phyloP scores from a whole-genome alignment of 64 coral and sea anemone genomes.

The Trachythela sp. region DNA sequence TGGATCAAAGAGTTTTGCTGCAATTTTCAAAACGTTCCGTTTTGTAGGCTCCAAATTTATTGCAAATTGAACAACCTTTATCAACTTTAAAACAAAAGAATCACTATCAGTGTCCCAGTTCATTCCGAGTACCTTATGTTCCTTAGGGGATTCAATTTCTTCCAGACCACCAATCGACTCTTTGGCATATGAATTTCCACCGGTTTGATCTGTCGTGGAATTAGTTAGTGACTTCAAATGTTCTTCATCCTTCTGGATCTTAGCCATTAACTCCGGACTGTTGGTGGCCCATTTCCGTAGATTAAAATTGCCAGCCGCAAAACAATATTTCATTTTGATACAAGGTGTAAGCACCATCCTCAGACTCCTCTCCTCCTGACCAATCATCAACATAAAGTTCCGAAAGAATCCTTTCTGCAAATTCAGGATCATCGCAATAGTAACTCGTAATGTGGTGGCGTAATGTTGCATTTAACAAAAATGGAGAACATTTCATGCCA shows the following conservation, averaged over 20 bases:
- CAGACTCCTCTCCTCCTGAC: constrained; percentile 26
- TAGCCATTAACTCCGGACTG: no score
- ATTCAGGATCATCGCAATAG: neutral
- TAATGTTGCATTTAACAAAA: no score
- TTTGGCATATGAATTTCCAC: constrained; percentile 50
- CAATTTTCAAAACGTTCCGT: constrained; percentile 32
- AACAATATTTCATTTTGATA: no score
- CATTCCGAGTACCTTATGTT: constrained; percentile 45
- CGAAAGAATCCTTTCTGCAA: constrained; percentile 1
- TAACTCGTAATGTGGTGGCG: constrained; percentile 18
- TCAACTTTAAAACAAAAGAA: constrained; percentile 21
- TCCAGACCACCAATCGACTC: constrained; percentile 49
- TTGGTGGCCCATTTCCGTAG: no score
- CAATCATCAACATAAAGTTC: constrained; percentile 51
- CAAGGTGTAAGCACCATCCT: neutral
- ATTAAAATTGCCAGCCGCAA: no score
- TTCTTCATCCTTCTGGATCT: no score
- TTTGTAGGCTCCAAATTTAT: constrained; percentile 27
- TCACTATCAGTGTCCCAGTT: constrained; percentile 42
- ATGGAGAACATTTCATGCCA: constrained; percentile 46
- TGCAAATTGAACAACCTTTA: constrained; percentile 25
- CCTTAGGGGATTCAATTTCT: constrained; percentile 44
- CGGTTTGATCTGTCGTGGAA: no score
- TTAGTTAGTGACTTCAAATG: no score
- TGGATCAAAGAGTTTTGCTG: constrained; percentile 43